Percentiles rank a stretch among this genome's conserved stretches.
These are phyloP conservation scores for Agrotis clavis DNA, from an alignment of 2,888 invertebrate genomes.

Conservation along the genomic window DNA sequence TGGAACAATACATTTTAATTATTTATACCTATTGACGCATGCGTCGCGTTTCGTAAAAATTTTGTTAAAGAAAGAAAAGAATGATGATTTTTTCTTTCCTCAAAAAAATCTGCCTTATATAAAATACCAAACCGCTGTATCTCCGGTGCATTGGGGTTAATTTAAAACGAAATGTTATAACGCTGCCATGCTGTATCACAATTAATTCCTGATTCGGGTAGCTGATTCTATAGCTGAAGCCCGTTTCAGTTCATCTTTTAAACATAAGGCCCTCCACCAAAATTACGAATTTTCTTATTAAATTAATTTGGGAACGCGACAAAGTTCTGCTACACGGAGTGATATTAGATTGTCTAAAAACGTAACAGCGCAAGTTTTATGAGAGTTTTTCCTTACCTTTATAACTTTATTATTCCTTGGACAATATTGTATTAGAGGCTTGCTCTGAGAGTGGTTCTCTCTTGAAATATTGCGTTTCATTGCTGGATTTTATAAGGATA, in stretches of 20 bases:
- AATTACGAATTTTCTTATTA: background rate
- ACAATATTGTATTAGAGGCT: background rate
- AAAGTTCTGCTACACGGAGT: background rate
- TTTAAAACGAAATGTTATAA: no score
- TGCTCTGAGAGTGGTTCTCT: background rate
- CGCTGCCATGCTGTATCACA: no score
- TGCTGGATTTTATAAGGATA: background rate
- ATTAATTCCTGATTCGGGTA: no score
- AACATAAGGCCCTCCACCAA: background rate
- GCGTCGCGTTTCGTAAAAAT: no score
- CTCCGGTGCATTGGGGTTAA: no score
- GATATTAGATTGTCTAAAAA: background rate
- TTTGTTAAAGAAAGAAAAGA: no score
- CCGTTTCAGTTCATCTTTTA: background rate
- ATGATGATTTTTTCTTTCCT: no score
- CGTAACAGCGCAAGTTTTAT: background rate
- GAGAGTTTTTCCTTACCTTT: background rate
- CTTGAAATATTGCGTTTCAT: background rate
- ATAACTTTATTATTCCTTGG: background rate
- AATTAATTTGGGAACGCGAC: background rate
- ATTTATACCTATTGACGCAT: background rate
- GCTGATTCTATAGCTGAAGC: no score
- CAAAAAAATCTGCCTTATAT: no score
- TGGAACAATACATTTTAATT: background rate
- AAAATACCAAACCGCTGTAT: no score